Evolutionary conservation across 2,113 vertebrate species (phyloP).

Genomic region (Dipodomys stephensi): DNA sequence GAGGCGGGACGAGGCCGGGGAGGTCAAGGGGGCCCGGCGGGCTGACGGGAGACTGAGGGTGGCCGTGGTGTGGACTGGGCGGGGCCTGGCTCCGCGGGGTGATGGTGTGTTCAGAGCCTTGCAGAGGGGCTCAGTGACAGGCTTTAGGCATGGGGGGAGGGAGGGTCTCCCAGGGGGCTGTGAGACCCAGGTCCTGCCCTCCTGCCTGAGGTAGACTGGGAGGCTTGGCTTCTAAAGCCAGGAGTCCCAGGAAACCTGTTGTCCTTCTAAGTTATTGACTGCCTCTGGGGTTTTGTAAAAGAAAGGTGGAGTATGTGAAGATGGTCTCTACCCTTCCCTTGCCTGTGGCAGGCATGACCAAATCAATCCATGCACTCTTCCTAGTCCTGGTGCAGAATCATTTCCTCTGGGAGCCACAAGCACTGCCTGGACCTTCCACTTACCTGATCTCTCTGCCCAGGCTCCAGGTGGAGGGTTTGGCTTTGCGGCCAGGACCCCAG

Average conservation of each 20-base stretch:
- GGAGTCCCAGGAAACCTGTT: background rate
- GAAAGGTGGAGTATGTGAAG: background rate
- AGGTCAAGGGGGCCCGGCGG: too few species aligned
- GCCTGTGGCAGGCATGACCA: background rate
- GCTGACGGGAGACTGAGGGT: background rate
- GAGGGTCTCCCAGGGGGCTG: too few species aligned
- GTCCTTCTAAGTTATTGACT: background rate
- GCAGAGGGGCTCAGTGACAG: background rate
- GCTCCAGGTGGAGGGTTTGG: background rate
- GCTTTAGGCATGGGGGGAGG: background rate
- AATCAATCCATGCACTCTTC: background rate
- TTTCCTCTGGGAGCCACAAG: background rate
- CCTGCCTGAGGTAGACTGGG: too few species aligned
- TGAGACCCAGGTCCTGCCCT: background rate
- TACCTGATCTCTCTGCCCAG: background rate
- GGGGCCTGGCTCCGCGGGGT: background rate
- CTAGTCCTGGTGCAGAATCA: background rate
- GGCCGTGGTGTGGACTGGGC: background rate
- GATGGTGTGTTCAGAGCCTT: background rate
- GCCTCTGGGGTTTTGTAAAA: background rate
- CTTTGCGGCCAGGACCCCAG: background rate
- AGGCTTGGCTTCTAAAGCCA: background rate
- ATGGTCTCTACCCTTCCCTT: background rate
- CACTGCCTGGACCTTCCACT: background rate
- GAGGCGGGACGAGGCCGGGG: too few species aligned